A percentile compares a stretch with the other conserved stretches of the same genome.
phyloP scores from a whole-genome alignment of 2,113 vertebrate genomes.

The Sterna hirundo region DNA sequence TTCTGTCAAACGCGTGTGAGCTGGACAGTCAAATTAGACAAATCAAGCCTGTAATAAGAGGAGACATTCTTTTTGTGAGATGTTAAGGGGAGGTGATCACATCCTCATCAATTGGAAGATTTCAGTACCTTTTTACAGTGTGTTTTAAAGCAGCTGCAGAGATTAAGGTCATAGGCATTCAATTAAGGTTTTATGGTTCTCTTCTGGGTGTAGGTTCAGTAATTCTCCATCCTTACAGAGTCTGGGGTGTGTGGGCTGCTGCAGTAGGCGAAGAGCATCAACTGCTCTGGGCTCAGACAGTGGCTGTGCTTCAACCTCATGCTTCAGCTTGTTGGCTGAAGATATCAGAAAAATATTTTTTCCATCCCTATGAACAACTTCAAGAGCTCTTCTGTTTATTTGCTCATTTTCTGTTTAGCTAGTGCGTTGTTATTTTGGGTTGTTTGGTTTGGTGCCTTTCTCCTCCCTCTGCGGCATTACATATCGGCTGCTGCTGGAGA shows the following conservation, averaged over 20 bases:
- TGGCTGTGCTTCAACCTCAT: not conserved
- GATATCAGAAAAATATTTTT: not conserved
- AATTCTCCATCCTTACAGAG: not conserved
- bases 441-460: not conserved
- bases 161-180: not conserved
- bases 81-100: not conserved
- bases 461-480: not conserved
- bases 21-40: not conserved
- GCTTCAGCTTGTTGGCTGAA: not conserved
- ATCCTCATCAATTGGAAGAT: not conserved
- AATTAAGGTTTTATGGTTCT: not conserved
- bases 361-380: not conserved
- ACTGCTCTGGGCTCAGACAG: not conserved
- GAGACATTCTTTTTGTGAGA: not conserved
- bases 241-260: not conserved
- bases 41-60: not conserved
- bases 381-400: constrained; percentile 1
- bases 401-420: constrained; percentile 5
- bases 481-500: not conserved
- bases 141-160: not conserved
- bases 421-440: not conserved
- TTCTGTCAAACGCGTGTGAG: not conserved
- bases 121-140: not conserved
- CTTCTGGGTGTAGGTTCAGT: not conserved
- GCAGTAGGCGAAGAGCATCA: not conserved